A percentile compares a stretch with the other conserved stretches of the same genome.
Evolutionary conservation across 2,888 invertebrate species (phyloP).

Genomic region (Coremacera marginata): DNA sequence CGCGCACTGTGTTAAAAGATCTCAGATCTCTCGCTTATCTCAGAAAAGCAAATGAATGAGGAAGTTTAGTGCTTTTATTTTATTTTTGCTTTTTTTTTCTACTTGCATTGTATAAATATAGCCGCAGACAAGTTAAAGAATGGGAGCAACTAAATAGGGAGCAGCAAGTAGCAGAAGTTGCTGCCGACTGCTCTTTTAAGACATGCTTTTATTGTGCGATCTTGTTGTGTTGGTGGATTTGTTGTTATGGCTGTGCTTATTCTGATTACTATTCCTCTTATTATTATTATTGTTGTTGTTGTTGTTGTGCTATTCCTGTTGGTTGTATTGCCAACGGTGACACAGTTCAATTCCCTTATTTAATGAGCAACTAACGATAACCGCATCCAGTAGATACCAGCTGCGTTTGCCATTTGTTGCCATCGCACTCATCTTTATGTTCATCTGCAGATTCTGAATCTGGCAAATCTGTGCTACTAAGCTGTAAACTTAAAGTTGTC

Average conservation of each 20-base stretch:
- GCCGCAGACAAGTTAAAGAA: conserved; percentile 7
- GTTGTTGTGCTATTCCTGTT: neutral
- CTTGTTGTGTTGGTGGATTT: conserved; percentile 3
- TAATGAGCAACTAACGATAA: conserved; percentile 13
- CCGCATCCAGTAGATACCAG: neutral
- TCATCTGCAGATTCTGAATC: conserved; percentile 3
- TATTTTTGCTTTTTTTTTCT: neutral
- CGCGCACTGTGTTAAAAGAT: neutral
- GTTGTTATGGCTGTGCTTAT: neutral
- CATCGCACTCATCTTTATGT: neutral
- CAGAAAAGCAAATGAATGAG: neutral
- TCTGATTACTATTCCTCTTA: neutral
- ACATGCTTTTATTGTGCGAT: neutral
- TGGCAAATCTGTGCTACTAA: conserved; percentile 24
- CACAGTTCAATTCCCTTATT: conserved; percentile 35
- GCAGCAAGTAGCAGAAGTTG: neutral
- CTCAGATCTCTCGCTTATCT: neutral
- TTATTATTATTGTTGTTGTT: neutral
- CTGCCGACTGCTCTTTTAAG: neutral
- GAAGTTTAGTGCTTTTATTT: neutral
- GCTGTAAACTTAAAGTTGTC: conserved; percentile 25
- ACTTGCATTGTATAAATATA: conserved; percentile 15
- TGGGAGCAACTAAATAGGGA: conserved; percentile 26
- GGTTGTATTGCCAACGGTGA: conserved; percentile 18
- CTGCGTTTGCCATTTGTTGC: neutral